Evolutionary conservation across 1,140 invertebrate species (phyloP).

Genomic region (Melanaphis sacchari): DNA sequence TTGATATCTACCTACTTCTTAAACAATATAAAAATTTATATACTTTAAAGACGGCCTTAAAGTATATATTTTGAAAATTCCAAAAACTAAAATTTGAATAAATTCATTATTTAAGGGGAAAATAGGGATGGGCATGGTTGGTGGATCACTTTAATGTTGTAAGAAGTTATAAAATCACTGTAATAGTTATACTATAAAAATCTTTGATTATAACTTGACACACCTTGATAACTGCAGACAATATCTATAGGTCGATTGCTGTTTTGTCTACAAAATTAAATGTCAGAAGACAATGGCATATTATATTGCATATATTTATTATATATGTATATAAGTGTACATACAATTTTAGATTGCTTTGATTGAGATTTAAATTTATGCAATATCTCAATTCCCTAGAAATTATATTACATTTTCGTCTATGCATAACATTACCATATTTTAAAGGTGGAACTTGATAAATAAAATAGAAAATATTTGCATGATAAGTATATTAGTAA

Average conservation of each 20-base stretch:
- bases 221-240: background rate
- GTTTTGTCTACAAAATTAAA: background rate
- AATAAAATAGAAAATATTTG: no score
- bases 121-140: background rate
- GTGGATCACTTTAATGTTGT: background rate
- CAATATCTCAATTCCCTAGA: background rate
- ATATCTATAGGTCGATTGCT: background rate
- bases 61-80: no score
- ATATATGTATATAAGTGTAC: background rate
- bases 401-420: background rate
- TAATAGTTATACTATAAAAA: background rate
- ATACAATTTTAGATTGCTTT: background rate
- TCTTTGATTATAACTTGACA: background rate
- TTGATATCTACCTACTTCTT: no score
- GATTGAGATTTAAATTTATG: background rate
- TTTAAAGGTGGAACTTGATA: no score
- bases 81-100: no score
- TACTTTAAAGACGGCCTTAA: no score
- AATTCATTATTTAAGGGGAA: no score
- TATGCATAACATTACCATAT: background rate
- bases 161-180: background rate
- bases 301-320: background rate
- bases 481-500: no score
- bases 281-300: background rate
- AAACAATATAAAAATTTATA: no score